These are phyloP conservation scores for Lithosia quadra DNA, from an alignment of 2,888 invertebrate species.

Conservation along the genomic window DNA sequence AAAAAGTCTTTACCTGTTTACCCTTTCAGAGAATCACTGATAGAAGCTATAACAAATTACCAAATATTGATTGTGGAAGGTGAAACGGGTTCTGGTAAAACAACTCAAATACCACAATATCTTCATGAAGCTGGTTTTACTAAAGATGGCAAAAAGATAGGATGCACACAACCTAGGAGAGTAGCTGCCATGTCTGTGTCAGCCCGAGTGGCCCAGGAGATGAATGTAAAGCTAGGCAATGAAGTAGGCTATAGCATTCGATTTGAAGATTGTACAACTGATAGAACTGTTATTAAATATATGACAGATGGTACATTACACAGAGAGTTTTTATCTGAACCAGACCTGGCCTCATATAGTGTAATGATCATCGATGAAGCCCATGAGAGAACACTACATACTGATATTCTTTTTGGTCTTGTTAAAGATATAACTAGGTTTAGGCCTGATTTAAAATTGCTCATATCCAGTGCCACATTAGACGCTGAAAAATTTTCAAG, in stretches of 20 bases:
- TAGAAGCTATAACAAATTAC: slow-evolving; percentile 96
- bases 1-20: slow-evolving; percentile 97
- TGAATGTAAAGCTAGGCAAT: slow-evolving; percentile 97
- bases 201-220: slow-evolving; percentile 98
- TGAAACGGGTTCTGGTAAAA: slow-evolving; percentile 99
- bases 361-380: slow-evolving; percentile 99
- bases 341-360: slow-evolving; percentile 97
- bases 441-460: slow-evolving; percentile 96
- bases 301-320: slow-evolving; percentile 99
- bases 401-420: slow-evolving; percentile 98
- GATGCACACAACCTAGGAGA: slow-evolving; percentile 98
- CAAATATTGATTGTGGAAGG: slow-evolving; percentile 98
- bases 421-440: slow-evolving; percentile 98
- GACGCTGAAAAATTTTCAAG: slow-evolving; percentile 99
- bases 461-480: slow-evolving; percentile 99
- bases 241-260: slow-evolving; percentile 97
- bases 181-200: slow-evolving; percentile 99
- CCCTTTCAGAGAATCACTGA: slow-evolving; percentile 95
- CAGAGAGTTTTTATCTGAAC: slow-evolving; percentile 98
- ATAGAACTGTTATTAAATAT: slow-evolving; percentile 98
- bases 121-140: slow-evolving; percentile 97
- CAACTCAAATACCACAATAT: slow-evolving; percentile 99
- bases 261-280: slow-evolving; percentile 99
- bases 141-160: slow-evolving; percentile 94
- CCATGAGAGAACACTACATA: slow-evolving; percentile 99